Evolutionary conservation across 2,113 vertebrate genomes (phyloP).

Genomic region (Noturus placidus): DNA sequence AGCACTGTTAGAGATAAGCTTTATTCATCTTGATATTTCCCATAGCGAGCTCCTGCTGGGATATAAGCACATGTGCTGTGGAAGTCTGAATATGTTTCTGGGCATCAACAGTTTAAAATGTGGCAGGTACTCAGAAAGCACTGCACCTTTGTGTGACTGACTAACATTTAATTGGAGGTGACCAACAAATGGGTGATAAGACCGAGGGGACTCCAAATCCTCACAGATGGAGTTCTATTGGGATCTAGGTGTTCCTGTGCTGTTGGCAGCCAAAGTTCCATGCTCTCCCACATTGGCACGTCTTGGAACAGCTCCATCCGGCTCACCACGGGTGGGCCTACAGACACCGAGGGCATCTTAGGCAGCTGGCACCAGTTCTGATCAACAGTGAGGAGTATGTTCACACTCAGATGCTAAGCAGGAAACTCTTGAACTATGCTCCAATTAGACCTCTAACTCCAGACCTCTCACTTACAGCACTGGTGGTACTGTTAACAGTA

Average conservation of each 20-base stretch:
- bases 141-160: slow-evolving; percentile 45
- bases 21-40: slow-evolving; percentile 70
- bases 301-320: slow-evolving; percentile 49
- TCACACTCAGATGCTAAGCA: slow-evolving; percentile 29
- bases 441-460: slow-evolving; percentile 29
- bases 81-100: slow-evolving; percentile 68
- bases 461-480: slow-evolving; percentile 30
- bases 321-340: slow-evolving; percentile 42
- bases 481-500: slow-evolving; percentile 34
- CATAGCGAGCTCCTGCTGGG: slow-evolving; percentile 67
- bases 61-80: slow-evolving; percentile 56
- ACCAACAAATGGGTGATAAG: slow-evolving; percentile 36
- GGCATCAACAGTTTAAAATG: slow-evolving; percentile 60
- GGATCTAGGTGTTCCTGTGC: slow-evolving; percentile 45
- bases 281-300: slow-evolving; percentile 35
- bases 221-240: slow-evolving; percentile 44
- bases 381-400: slow-evolving; percentile 38
- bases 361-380: slow-evolving; percentile 53
- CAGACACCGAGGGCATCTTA: slow-evolving; percentile 41
- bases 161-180: slow-evolving; percentile 43
- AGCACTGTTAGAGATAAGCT: slow-evolving; percentile 60
- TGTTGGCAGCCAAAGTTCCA: slow-evolving; percentile 42
- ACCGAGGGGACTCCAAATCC: slow-evolving; percentile 27
- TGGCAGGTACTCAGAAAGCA: slow-evolving; percentile 59
- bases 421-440: slow-evolving; percentile 31